phyloP scores from a whole-genome alignment of 2,113 vertebrate genomes.

The Arvicanthis niloticus region DNA sequence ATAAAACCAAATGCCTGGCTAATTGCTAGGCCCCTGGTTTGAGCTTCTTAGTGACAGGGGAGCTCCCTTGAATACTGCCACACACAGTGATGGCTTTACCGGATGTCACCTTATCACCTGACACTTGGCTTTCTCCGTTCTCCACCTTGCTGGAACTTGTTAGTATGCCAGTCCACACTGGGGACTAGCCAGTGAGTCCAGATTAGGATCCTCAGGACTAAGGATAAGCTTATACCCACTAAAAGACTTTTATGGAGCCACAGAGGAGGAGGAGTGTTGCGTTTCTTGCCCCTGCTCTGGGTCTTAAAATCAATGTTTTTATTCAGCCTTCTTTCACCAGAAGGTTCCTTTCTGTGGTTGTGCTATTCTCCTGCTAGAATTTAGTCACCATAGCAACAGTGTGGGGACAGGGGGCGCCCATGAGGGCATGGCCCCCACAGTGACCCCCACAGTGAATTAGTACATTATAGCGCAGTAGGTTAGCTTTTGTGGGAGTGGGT shows the following conservation, averaged over 20 bases:
- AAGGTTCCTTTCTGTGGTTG: neutral
- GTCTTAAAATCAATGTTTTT: slow-evolving; percentile 36
- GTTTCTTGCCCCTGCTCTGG: slow-evolving; percentile 9
- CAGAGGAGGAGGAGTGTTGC: neutral
- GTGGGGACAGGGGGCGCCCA: neutral
- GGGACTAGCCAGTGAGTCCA: slow-evolving; percentile 19
- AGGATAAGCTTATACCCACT: slow-evolving; percentile 57
- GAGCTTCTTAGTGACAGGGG: neutral
- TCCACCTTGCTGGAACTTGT: neutral
- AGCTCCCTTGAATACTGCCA: neutral
- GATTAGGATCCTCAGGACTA: slow-evolving; percentile 76
- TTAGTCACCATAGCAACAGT: neutral
- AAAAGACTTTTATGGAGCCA: slow-evolving; percentile 65
- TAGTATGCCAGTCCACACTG: neutral
- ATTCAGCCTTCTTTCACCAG: neutral
- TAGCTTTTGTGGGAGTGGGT: neutral
- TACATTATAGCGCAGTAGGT: neutral
- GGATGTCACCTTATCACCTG: too few relatives aligned
- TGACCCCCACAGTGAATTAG: neutral
- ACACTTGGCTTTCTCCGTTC: too few relatives aligned
- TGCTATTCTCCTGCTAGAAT: neutral
- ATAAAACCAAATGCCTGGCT: too few relatives aligned
- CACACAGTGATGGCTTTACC: neutral
- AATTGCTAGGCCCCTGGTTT: too few relatives aligned
- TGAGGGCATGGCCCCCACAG: neutral